Evolutionary conservation across 2,113 vertebrate genomes (phyloP).

Genomic region (Penelope pileata): DNA sequence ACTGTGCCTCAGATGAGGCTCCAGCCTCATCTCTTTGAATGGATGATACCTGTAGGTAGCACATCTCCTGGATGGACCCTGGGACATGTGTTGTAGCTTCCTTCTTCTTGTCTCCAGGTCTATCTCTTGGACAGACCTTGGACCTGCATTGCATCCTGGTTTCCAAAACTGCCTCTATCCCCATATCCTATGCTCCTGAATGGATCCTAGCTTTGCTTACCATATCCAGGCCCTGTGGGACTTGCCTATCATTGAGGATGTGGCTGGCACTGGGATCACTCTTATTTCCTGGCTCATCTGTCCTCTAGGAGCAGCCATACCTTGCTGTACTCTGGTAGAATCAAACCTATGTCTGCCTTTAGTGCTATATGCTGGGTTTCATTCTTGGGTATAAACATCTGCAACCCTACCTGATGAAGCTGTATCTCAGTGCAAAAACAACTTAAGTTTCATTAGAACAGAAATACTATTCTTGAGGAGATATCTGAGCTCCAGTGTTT

Average conservation of each 20-base stretch:
- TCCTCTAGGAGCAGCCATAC: background rate
- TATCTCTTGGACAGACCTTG: background rate
- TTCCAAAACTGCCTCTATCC: background rate
- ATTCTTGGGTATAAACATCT: background rate
- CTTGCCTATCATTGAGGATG: rapidly evolving
- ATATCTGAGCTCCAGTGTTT: background rate
- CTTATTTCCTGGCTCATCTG: background rate
- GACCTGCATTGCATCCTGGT: background rate
- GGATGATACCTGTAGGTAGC: background rate
- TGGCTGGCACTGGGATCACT: background rate
- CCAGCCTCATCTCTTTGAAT: background rate
- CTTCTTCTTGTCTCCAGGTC: background rate
- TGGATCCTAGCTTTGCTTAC: background rate
- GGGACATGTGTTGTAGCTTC: rapidly evolving
- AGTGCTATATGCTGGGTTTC: rapidly evolving
- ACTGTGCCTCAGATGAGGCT: too few species aligned
- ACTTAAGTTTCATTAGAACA: background rate
- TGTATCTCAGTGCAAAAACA: background rate
- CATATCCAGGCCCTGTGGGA: background rate
- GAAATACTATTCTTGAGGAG: background rate
- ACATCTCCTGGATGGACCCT: background rate
- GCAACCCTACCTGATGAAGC: background rate
- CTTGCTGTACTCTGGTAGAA: background rate
- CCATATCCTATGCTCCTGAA: background rate
- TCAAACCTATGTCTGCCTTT: rapidly evolving